Conservation (phyloP, 2,888 invertebrate genomes). For the Xestia xanthographa region DNA sequence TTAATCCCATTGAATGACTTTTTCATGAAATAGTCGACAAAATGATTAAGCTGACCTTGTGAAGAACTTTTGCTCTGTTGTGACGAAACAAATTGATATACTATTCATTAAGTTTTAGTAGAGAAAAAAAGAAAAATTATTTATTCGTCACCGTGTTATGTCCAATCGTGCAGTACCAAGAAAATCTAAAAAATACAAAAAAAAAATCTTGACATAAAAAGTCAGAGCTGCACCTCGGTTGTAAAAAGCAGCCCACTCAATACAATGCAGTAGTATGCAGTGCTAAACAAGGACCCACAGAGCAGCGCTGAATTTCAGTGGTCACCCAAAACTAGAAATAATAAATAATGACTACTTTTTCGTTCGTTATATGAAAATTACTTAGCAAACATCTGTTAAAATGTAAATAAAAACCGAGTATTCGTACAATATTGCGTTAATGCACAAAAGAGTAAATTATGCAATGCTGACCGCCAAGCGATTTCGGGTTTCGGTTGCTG, state of each 20-base stretch:
- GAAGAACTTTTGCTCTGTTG: neutral
- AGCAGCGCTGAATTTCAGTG: neutral
- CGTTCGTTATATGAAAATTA: neutral
- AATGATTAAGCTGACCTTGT: neutral
- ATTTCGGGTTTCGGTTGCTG: constrained; percentile 62
- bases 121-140: too few relatives aligned
- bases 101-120: too few relatives aligned
- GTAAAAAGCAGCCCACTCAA: too few relatives aligned
- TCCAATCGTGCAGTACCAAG: too few relatives aligned
- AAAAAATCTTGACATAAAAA: neutral
- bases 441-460: constrained; percentile 69
- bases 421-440: constrained; percentile 64
- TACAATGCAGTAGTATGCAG: neutral
- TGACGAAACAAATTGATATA: neutral
- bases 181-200: too few relatives aligned
- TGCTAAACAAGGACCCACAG: neutral
- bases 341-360: neutral
- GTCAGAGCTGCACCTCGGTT: neutral
- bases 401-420: constrained; percentile 30
- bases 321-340: neutral
- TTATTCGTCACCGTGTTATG: too few relatives aligned
- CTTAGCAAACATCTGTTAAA: neutral
- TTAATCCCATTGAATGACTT: too few relatives aligned
- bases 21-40: neutral
- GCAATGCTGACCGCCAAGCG: constrained; percentile 57